Conservation (phyloP, 1,140 invertebrate genomes). For the Neotoxoptera formosana region DNA sequence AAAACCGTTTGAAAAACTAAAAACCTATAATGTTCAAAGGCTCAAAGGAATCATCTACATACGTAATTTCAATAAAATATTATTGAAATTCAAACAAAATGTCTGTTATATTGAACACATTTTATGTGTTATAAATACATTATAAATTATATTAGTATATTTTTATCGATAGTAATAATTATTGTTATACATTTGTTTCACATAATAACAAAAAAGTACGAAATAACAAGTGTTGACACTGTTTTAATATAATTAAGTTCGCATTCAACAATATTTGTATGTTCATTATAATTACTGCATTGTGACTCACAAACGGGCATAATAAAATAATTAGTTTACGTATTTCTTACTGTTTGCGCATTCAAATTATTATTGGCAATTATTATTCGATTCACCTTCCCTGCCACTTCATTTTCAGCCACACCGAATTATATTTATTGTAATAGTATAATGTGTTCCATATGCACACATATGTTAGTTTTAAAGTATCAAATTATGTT, state of each 20-base stretch:
- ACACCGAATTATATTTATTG: background rate
- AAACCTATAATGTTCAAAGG: conserved; percentile 16
- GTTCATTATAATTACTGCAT: no score
- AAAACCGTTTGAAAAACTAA: conserved; percentile 28
- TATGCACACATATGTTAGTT: no score
- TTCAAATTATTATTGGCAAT: no score
- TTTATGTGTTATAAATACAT: background rate
- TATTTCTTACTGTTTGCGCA: background rate
- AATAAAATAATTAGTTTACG: background rate
- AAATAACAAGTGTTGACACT: no score
- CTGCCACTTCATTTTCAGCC: background rate
- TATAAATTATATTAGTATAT: background rate
- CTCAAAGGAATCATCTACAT: conserved; percentile 6
- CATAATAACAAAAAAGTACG: no score
- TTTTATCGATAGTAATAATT: background rate
- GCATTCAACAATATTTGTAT: no score
- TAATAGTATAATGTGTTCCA: no score
- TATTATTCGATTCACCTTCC: no score
- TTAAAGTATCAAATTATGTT: no score
- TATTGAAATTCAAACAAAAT: background rate
- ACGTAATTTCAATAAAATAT: conserved; percentile 5
- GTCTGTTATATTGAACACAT: background rate
- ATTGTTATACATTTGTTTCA: background rate
- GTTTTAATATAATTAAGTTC: no score
- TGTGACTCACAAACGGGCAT: no score